Conservation (phyloP, 2,113 vertebrate species). For the Narcine bancroftii region DNA sequence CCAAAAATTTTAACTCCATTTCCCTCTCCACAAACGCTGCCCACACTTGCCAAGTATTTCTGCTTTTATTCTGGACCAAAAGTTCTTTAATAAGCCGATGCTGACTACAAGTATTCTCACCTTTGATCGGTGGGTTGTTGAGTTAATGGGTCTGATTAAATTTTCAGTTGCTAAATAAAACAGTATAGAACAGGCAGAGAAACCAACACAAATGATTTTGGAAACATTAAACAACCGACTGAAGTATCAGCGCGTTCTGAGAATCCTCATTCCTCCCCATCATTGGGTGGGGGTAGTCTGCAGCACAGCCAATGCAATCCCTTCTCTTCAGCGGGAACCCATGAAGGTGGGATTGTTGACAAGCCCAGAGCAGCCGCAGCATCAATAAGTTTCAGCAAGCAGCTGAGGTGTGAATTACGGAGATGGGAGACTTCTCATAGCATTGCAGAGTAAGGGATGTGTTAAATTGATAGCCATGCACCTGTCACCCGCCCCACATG, state of each 20-base stretch:
- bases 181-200: not conserved
- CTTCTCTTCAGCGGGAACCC: constrained; percentile 45
- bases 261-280: not conserved
- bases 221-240: not conserved
- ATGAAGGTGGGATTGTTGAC: constrained; percentile 46
- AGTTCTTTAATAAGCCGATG: not conserved
- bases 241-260: not conserved
- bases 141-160: not conserved
- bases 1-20: no score
- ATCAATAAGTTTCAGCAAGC: constrained; percentile 39
- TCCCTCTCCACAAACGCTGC: no score
- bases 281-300: constrained; percentile 40
- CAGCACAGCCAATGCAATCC: constrained; percentile 43
- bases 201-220: not conserved
- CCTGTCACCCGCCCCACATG: constrained; percentile 46
- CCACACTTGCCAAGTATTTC: no score
- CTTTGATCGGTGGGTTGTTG: not conserved
- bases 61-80: no score
- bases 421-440: constrained; percentile 46
- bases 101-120: not conserved
- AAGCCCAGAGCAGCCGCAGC: constrained; percentile 40
- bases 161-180: not conserved
- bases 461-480: constrained; percentile 45
- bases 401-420: constrained; percentile 43
- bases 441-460: constrained; percentile 41